phyloP scores from a whole-genome alignment of 2,797 vertebrate genomes.

The Pagetopsis macropterus region DNA sequence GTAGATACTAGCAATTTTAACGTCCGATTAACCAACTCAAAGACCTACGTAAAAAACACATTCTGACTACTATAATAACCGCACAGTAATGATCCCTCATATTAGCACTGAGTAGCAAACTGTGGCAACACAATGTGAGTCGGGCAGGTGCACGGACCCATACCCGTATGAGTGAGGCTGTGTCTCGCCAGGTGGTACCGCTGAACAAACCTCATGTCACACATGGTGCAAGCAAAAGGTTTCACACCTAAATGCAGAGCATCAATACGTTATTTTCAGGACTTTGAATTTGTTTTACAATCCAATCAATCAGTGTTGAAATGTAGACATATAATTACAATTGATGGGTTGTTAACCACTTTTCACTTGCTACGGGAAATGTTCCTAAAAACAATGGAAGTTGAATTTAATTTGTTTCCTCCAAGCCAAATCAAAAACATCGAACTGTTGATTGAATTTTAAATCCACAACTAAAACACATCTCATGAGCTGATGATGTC shows the following conservation, averaged over 20 bases:
- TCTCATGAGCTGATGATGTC: slow-evolving; percentile 81
- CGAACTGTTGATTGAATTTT: slow-evolving; percentile 48
- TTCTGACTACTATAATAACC: background rate
- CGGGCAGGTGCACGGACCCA: slow-evolving; percentile 76
- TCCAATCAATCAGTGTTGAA: slow-evolving; percentile 66
- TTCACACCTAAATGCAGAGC: slow-evolving; percentile 84
- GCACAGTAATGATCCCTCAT: background rate
- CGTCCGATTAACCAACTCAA: background rate
- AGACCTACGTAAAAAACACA: background rate
- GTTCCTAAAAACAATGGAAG: slow-evolving; percentile 17
- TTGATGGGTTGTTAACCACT: slow-evolving; percentile 82
- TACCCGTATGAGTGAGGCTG: slow-evolving; percentile 85
- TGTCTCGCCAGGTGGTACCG: slow-evolving; percentile 84
- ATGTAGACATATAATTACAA: slow-evolving; percentile 51
- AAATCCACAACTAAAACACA: slow-evolving; percentile 77
- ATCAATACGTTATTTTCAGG: slow-evolving; percentile 73
- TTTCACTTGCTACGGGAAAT: slow-evolving; percentile 30
- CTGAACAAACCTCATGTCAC: slow-evolving; percentile 84
- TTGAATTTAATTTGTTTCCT: slow-evolving; percentile 14
- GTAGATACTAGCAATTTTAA: background rate
- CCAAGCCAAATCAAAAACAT: slow-evolving; percentile 40
- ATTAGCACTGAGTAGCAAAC: slow-evolving; percentile 14
- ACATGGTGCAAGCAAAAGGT: slow-evolving; percentile 83
- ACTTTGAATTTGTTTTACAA: slow-evolving; percentile 51
- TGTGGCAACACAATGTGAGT: slow-evolving; percentile 47